These are phyloP conservation scores for Macrophya alboannulata DNA, from an alignment of 2,888 invertebrate species.

Conservation along the genomic window DNA sequence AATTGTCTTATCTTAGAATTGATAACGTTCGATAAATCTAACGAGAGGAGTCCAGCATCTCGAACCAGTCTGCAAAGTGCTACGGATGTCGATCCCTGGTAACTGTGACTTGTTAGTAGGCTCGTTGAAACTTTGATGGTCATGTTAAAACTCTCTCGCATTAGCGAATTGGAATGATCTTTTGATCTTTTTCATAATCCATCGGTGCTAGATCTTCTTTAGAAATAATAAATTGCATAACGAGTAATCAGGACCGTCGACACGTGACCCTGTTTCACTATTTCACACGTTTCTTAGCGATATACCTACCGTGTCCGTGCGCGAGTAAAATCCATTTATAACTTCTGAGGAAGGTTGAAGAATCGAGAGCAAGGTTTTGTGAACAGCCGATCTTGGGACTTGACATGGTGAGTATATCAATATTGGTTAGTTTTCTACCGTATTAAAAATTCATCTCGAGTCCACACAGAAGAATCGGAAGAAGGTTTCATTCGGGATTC, in stretches of 20 bases:
- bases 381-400: conserved; percentile 39
- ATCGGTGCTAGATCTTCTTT: neutral
- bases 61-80: conserved; percentile 30
- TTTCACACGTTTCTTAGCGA: conserved; percentile 21
- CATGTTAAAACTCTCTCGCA: neutral
- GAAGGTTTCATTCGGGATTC: neutral
- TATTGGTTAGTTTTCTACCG: conserved; percentile 24
- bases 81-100: neutral
- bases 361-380: conserved; percentile 52
- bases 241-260: neutral
- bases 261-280: conserved; percentile 42
- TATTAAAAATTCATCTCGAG: neutral
- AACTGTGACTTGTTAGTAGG: neutral
- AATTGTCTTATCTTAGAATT: conserved; percentile 31
- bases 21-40: conserved; percentile 30
- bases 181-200: neutral
- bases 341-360: conserved; percentile 44
- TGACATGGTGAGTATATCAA: conserved; percentile 54
- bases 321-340: conserved; percentile 44
- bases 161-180: neutral
- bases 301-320: conserved; percentile 16
- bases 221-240: conserved; percentile 14
- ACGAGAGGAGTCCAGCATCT: conserved; percentile 16
- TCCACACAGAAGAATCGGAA: too few species aligned
- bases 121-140: neutral